Evolutionary conservation across 2,113 vertebrate species (phyloP).

Genomic region (Pithys albifrons): DNA sequence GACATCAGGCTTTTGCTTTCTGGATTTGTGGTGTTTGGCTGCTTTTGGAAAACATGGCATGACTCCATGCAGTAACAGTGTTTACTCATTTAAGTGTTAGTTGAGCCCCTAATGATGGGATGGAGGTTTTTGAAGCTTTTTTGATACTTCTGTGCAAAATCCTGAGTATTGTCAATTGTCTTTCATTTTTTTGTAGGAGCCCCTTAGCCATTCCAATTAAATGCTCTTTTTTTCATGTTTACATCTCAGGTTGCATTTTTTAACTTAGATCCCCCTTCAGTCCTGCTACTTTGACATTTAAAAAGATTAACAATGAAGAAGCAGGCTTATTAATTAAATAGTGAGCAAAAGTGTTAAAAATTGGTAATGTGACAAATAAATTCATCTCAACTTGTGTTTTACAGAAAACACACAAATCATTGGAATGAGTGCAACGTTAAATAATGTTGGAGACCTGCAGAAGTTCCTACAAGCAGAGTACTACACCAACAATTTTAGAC

Average conservation of each 20-base stretch:
- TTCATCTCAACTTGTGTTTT: background rate
- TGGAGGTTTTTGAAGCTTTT: background rate
- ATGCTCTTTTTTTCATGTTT: background rate
- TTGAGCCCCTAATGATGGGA: background rate
- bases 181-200: background rate
- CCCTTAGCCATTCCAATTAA: background rate
- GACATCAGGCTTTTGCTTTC: background rate
- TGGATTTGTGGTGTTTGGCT: background rate
- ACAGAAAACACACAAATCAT: conserved; percentile 89
- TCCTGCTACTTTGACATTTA: background rate
- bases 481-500: conserved; percentile 88
- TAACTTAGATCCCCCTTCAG: background rate
- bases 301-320: background rate
- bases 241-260: background rate
- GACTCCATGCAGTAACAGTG: background rate
- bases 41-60: background rate
- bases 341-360: background rate
- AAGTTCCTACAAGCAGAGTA: conserved; percentile 89
- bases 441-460: conserved; percentile 90
- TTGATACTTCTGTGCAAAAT: background rate
- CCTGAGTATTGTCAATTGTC: background rate
- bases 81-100: background rate
- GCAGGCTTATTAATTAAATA: background rate
- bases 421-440: conserved; percentile 96
- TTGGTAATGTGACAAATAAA: background rate